These are phyloP conservation scores for Vandiemenella viatica DNA, from an alignment of 2,888 invertebrate species.

Conservation along the genomic window DNA sequence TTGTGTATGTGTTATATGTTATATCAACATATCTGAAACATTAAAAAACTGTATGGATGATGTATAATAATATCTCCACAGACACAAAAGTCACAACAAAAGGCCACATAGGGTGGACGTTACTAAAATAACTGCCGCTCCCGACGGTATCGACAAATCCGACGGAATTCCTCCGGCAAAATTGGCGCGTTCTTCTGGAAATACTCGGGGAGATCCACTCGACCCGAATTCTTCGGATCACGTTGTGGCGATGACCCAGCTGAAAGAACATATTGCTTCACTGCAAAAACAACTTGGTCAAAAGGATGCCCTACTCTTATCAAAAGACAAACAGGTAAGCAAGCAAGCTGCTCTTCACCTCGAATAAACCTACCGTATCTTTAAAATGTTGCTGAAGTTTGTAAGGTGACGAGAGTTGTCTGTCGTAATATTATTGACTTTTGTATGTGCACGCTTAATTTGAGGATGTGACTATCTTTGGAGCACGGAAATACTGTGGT, in stretches of 20 bases:
- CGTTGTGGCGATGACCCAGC: constrained; percentile 85
- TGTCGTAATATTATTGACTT: too few species aligned
- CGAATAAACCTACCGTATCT: background rate
- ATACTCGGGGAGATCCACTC: constrained; percentile 26
- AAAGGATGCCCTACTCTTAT: constrained; percentile 72
- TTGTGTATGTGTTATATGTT: too few species aligned
- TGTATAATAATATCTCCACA: constrained; percentile 24
- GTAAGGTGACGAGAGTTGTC: background rate
- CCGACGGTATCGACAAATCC: constrained; percentile 29
- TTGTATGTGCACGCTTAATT: too few species aligned
- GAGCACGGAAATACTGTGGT: too few species aligned
- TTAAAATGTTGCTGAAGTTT: too few species aligned
- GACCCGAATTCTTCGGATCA: constrained; percentile 84
- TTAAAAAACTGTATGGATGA: too few species aligned
- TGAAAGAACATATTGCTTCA: constrained; percentile 84
- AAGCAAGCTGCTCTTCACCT: too few species aligned
- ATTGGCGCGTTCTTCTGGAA: constrained; percentile 28
- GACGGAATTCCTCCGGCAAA: constrained; percentile 31
- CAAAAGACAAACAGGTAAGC: constrained; percentile 77
- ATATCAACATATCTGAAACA: too few species aligned
- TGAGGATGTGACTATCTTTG: too few species aligned
- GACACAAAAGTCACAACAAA: constrained; percentile 53
- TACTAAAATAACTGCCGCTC: constrained; percentile 33
- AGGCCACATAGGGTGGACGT: constrained; percentile 52
- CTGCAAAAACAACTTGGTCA: constrained; percentile 72